phyloP scores from a whole-genome alignment of 2,888 invertebrate genomes.

The Cosmia trapezina region DNA sequence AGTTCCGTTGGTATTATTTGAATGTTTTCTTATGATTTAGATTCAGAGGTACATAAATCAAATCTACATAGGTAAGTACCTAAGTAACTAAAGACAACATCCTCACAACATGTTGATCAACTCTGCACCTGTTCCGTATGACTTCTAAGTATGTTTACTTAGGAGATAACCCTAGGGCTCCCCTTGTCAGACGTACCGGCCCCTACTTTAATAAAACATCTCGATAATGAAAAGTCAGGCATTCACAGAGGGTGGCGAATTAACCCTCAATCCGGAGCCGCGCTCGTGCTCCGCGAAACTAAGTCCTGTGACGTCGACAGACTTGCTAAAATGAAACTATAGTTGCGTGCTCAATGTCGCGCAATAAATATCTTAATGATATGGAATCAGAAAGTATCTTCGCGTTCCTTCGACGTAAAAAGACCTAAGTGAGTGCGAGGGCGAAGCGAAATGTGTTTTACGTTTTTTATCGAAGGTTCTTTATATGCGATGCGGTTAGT shows the following conservation, averaged over 20 bases:
- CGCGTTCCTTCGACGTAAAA: slow-evolving; percentile 68
- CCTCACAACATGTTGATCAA: neutral
- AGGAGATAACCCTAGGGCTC: slow-evolving; percentile 82
- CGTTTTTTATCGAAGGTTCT: slow-evolving; percentile 69
- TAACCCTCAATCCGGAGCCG: slow-evolving; percentile 78
- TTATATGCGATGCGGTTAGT: slow-evolving; percentile 57
- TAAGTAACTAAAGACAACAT: neutral
- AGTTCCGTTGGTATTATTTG: neutral
- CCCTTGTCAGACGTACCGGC: slow-evolving; percentile 78
- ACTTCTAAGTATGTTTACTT: slow-evolving; percentile 48
- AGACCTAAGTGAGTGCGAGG: slow-evolving; percentile 70
- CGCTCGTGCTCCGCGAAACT: slow-evolving; percentile 74
- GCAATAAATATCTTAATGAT: slow-evolving; percentile 90
- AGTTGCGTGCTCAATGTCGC: slow-evolving; percentile 67
- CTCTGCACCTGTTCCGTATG: slow-evolving; percentile 15
- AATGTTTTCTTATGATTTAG: neutral
- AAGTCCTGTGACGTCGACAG: slow-evolving; percentile 75
- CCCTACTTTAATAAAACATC: slow-evolving; percentile 90
- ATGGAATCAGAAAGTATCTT: slow-evolving; percentile 90
- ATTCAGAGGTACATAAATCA: neutral
- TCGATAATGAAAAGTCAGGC: slow-evolving; percentile 91
- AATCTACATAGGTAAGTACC: neutral
- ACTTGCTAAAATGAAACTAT: slow-evolving; percentile 81
- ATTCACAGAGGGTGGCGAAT: slow-evolving; percentile 88
- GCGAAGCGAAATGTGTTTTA: slow-evolving; percentile 74